A percentile compares a stretch with the other conserved stretches of the same genome.
Conservation (phyloP, 2,888 invertebrate species). For the Ctena decussata region DNA sequence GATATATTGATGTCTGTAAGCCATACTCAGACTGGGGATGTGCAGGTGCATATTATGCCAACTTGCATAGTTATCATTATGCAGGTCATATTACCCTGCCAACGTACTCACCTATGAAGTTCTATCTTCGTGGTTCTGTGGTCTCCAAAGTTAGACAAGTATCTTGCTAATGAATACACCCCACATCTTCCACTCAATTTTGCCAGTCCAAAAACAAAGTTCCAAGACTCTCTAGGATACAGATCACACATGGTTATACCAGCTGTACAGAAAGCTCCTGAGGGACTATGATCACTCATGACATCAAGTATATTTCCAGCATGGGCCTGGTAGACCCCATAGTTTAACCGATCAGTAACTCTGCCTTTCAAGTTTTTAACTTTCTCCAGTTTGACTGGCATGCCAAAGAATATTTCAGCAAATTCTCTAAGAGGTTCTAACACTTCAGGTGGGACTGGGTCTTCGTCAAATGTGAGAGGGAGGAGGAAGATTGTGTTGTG, state of each 20-base stretch:
- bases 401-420: slow-evolving; percentile 69
- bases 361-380: slow-evolving; percentile 49
- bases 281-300: slow-evolving; percentile 51
- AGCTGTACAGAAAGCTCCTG: slow-evolving; percentile 73
- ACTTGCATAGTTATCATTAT: too few species aligned
- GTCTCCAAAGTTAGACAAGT: slow-evolving; percentile 70
- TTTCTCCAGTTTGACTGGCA: slow-evolving; percentile 58
- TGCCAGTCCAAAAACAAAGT: slow-evolving; percentile 79
- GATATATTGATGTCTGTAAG: too few species aligned
- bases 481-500: slow-evolving; percentile 61
- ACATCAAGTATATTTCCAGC: slow-evolving; percentile 61
- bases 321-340: slow-evolving; percentile 67
- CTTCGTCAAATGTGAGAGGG: slow-evolving; percentile 67
- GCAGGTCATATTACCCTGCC: too few species aligned
- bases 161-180: slow-evolving; percentile 74
- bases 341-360: slow-evolving; percentile 63
- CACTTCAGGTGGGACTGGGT: slow-evolving; percentile 59
- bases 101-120: slow-evolving; percentile 62
- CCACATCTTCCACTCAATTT: slow-evolving; percentile 60
- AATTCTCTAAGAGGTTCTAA: slow-evolving; percentile 57
- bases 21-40: too few species aligned
- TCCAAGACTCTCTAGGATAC: slow-evolving; percentile 71
- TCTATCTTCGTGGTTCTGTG: slow-evolving; percentile 50
- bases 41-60: too few species aligned
- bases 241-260: slow-evolving; percentile 76